Evolutionary conservation across 1,140 invertebrate species (phyloP).

Genomic region (Batillaria attramentaria): DNA sequence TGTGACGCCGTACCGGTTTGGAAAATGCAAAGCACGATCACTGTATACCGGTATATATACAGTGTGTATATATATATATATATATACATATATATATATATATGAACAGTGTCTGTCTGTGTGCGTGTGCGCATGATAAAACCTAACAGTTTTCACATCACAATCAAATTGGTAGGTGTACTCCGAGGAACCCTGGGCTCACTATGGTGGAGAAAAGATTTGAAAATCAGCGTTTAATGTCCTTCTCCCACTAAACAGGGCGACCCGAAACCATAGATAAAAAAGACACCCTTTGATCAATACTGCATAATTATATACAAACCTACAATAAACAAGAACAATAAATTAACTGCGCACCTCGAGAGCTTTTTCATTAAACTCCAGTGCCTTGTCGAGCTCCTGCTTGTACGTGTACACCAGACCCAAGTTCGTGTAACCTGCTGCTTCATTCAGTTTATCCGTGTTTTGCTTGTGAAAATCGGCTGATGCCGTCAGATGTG

Average conservation of each 20-base stretch:
- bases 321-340: too few species aligned
- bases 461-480: constrained; percentile 13
- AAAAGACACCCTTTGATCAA: background rate
- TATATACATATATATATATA: too few species aligned
- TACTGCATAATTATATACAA: background rate
- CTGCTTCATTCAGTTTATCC: constrained; percentile 19
- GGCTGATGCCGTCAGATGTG: background rate
- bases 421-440: constrained; percentile 21
- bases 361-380: constrained; percentile 20
- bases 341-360: background rate
- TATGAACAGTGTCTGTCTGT: too few species aligned
- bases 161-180: background rate
- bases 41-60: too few species aligned
- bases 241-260: background rate
- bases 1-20: too few species aligned
- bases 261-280: background rate
- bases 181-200: too few species aligned
- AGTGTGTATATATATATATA: too few species aligned
- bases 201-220: background rate
- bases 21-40: too few species aligned
- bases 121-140: too few species aligned
- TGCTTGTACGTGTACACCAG: constrained; percentile 27
- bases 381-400: constrained; percentile 11
- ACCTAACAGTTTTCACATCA: too few species aligned
- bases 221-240: background rate